Percentiles rank a stretch among this genome's conserved stretches.
These are phyloP conservation scores for Stomorhina lunata DNA, from an alignment of 2,888 invertebrate species.

Conservation along the genomic window DNA sequence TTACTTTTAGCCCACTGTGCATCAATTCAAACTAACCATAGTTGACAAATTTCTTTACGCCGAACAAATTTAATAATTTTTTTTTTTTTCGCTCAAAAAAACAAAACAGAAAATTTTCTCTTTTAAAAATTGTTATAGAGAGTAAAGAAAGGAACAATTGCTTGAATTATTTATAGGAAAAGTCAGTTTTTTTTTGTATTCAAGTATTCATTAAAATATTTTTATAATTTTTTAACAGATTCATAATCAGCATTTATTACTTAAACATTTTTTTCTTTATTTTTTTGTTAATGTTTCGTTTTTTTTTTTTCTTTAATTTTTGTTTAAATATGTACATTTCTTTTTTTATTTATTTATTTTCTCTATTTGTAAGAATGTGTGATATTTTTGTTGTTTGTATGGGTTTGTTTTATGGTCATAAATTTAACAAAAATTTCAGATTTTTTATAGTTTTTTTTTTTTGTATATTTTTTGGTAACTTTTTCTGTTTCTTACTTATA, in stretches of 20 bases:
- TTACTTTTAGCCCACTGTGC: slow-evolving; percentile 3
- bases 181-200: neutral
- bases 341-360: neutral
- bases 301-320: neutral
- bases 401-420: neutral
- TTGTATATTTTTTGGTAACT: slow-evolving; percentile 7
- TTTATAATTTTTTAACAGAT: slow-evolving; percentile 53
- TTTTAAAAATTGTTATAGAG: neutral
- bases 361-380: neutral
- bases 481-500: neutral
- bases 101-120: slow-evolving; percentile 24
- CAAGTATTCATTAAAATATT: neutral
- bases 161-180: slow-evolving; percentile 9
- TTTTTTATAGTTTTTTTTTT: slow-evolving; percentile 16
- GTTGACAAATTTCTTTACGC: slow-evolving; percentile 44
- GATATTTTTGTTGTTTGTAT: neutral
- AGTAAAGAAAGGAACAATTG: neutral
- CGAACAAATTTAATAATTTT: neutral
- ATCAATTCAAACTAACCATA: slow-evolving; percentile 9
- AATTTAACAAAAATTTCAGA: neutral
- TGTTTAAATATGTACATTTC: neutral
- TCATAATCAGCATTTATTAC: slow-evolving; percentile 46
- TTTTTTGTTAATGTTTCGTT: neutral
- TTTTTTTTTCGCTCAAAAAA: neutral
- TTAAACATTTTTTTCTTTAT: slow-evolving; percentile 4